Conservation (phyloP, 1,140 invertebrate genomes). For the Microplitis demolitor region DNA sequence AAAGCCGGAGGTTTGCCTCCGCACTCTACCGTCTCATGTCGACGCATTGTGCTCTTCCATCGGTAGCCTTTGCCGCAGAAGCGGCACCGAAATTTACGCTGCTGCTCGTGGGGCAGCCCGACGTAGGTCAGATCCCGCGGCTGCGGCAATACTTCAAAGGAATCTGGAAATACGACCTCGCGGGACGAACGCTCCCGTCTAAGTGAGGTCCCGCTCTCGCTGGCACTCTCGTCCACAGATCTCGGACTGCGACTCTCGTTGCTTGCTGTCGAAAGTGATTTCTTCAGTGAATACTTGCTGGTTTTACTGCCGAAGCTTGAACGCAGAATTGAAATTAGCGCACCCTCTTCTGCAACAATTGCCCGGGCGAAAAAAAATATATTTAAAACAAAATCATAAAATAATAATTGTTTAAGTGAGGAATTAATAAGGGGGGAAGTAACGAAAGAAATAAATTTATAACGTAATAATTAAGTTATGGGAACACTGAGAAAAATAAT, state of each 20-base stretch:
- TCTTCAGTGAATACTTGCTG: constrained; percentile 18
- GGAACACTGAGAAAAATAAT: neutral
- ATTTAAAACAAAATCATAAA: constrained; percentile 23
- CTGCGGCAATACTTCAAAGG: constrained; percentile 57
- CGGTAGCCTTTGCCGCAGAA: constrained; percentile 81
- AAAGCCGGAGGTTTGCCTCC: constrained; percentile 83
- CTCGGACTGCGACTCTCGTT: constrained; percentile 34
- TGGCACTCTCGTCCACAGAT: constrained; percentile 30
- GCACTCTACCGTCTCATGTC: constrained; percentile 85
- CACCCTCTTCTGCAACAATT: constrained; percentile 59
- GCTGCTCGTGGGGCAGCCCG: constrained; percentile 64
- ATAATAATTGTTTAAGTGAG: constrained; percentile 27
- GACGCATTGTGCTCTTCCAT: constrained; percentile 80
- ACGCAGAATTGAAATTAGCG: constrained; percentile 50
- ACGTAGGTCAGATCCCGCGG: constrained; percentile 55
- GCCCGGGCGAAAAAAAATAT: constrained; percentile 34
- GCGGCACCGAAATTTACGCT: constrained; percentile 73
- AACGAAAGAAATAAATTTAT: neutral
- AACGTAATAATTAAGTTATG: neutral
- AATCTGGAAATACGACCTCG: constrained; percentile 58
- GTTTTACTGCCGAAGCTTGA: constrained; percentile 50
- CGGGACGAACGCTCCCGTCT: constrained; percentile 38
- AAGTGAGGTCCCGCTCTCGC: constrained; percentile 32
- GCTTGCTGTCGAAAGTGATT: constrained; percentile 20
- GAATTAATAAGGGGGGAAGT: neutral